Evolutionary conservation across 2,888 invertebrate species (phyloP).

Genomic region (Girardia tigrina): DNA sequence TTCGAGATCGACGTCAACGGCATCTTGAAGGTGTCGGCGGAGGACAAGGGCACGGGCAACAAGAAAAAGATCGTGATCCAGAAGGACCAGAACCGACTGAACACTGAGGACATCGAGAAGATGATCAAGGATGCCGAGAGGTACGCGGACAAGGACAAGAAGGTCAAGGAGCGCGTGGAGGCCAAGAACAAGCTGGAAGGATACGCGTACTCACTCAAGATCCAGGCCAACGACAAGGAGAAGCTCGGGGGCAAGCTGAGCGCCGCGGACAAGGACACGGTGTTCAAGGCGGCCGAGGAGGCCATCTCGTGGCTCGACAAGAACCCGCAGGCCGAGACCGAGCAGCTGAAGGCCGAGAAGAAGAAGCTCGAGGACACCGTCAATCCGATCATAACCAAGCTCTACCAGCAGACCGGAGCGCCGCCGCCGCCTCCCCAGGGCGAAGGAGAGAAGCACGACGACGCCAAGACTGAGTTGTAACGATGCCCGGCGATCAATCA

Average conservation of each 20-base stretch:
- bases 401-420: slow-evolving; percentile 71
- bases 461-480: background rate
- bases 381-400: slow-evolving; percentile 84
- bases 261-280: slow-evolving; percentile 77
- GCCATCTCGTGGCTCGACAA: slow-evolving; percentile 94
- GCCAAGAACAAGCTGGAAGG: slow-evolving; percentile 82
- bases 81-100: slow-evolving; percentile 87
- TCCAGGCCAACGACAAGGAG: slow-evolving; percentile 85
- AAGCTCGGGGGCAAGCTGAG: slow-evolving; percentile 78
- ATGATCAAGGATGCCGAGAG: slow-evolving; percentile 98
- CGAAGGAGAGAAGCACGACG: background rate
- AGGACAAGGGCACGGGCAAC: slow-evolving; percentile 97
- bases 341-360: slow-evolving; percentile 80
- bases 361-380: slow-evolving; percentile 83
- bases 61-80: slow-evolving; percentile 96
- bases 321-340: slow-evolving; percentile 77
- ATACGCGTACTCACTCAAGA: slow-evolving; percentile 90
- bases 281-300: slow-evolving; percentile 83
- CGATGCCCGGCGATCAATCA: too few species aligned
- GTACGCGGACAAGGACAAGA: slow-evolving; percentile 96
- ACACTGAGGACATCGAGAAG: slow-evolving; percentile 91
- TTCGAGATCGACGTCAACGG: slow-evolving; percentile 36
- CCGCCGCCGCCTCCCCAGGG: background rate
- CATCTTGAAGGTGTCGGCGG: slow-evolving; percentile 59
- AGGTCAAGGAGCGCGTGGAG: slow-evolving; percentile 67